Evolutionary conservation across 2,797 vertebrate species (phyloP).

Genomic region (Crax fasciolata): DNA sequence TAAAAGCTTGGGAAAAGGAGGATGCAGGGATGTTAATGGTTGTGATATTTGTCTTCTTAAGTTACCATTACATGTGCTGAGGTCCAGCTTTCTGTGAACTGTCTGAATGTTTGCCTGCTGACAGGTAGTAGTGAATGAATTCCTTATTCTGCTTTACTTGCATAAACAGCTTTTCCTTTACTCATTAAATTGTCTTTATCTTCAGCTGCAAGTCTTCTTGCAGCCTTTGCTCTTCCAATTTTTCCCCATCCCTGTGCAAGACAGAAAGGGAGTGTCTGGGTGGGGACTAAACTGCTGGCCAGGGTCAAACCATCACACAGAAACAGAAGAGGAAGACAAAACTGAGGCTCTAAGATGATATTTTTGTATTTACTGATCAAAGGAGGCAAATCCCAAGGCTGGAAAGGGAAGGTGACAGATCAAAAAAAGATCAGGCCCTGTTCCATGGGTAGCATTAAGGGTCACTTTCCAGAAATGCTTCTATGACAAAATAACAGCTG

Average conservation of each 20-base stretch:
- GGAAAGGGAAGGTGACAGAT: neutral
- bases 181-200: neutral
- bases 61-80: accelerated
- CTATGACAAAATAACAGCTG: neutral
- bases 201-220: neutral
- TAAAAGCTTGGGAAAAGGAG: neutral
- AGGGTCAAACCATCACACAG: neutral
- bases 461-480: neutral
- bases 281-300: neutral
- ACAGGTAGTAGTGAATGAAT: neutral
- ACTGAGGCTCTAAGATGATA: accelerated
- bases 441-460: neutral
- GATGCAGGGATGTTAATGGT: neutral
- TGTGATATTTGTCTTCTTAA: neutral
- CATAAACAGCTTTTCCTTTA: neutral
- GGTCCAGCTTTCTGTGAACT: neutral
- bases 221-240: neutral
- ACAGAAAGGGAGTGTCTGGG: accelerated
- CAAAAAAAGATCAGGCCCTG: neutral
- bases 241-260: accelerated
- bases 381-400: neutral
- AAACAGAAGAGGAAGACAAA: neutral
- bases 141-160: neutral
- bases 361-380: neutral
- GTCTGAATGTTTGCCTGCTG: neutral